These are phyloP conservation scores for Drosophila punjabiensis DNA, from an alignment of 1,140 invertebrate genomes.

Conservation along the genomic window DNA sequence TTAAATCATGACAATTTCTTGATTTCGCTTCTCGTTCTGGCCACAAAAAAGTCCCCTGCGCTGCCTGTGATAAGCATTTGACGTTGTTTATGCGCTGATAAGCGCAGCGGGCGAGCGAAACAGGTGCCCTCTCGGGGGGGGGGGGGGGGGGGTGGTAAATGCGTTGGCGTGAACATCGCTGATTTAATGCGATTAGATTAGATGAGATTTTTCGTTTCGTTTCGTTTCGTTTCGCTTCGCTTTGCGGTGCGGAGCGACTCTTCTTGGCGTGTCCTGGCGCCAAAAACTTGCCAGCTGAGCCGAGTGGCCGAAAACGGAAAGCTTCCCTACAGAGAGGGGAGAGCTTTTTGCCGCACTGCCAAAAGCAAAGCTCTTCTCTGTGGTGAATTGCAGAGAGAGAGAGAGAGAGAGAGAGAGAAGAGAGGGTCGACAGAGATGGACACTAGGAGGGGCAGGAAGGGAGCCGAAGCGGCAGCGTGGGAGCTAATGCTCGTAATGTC, in stretches of 20 bases:
- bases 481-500: constrained; percentile 76
- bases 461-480: constrained; percentile 39
- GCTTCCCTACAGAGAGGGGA: constrained; percentile 20
- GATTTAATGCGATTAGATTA: constrained; percentile 75
- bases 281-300: constrained; percentile 55
- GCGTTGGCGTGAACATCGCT: constrained; percentile 41
- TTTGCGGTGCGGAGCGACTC: neutral
- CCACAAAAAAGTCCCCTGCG: constrained; percentile 14
- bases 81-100: constrained; percentile 42
- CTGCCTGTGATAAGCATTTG: constrained; percentile 36
- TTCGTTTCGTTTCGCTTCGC: constrained; percentile 7
- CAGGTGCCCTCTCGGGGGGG: neutral
- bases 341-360: constrained; percentile 53
- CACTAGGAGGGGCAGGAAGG: neutral
- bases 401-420: neutral
- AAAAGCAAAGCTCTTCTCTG: constrained; percentile 49
- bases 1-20: no score
- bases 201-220: constrained; percentile 62
- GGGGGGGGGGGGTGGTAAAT: neutral
- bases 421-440: neutral
- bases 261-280: constrained; percentile 46
- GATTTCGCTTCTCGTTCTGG: neutral
- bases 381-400: constrained; percentile 57
- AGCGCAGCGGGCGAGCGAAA: constrained; percentile 10
- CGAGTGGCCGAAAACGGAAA: constrained; percentile 34